Evolutionary conservation across 2,888 invertebrate species (phyloP).

Genomic region (Rotaria macrura): DNA sequence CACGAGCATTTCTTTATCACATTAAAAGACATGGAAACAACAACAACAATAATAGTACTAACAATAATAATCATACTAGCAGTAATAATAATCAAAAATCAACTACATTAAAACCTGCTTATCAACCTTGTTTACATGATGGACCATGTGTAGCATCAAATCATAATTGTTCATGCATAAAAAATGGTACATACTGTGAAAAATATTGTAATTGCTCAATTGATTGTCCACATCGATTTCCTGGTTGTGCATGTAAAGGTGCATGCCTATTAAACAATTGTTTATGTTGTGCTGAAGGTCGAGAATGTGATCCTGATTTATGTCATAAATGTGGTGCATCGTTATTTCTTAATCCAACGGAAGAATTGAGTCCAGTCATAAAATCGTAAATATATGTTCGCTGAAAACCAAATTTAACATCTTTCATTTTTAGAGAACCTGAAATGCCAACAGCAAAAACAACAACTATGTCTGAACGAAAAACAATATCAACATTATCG

Average conservation of each 20-base stretch:
- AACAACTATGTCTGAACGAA: background rate
- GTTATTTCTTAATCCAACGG: slow-evolving; percentile 37
- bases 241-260: slow-evolving; percentile 92
- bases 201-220: slow-evolving; percentile 81
- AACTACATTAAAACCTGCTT: background rate
- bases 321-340: slow-evolving; percentile 91
- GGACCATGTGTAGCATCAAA: slow-evolving; percentile 63
- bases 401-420: background rate
- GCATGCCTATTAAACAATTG: slow-evolving; percentile 98
- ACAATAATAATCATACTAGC: background rate
- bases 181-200: slow-evolving; percentile 91
- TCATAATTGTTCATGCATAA: slow-evolving; percentile 61
- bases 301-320: slow-evolving; percentile 97
- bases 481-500: background rate
- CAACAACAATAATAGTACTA: background rate
- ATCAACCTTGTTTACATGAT: slow-evolving; percentile 77
- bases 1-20: slow-evolving; percentile 1
- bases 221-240: slow-evolving; percentile 74
- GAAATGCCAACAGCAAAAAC: background rate
- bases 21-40: background rate
- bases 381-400: background rate
- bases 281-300: slow-evolving; percentile 89
- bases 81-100: background rate
- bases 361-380: background rate
- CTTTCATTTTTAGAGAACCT: background rate